Evolutionary conservation across 2,888 invertebrate genomes (phyloP).

Genomic region (Heliconius charithonia): DNA sequence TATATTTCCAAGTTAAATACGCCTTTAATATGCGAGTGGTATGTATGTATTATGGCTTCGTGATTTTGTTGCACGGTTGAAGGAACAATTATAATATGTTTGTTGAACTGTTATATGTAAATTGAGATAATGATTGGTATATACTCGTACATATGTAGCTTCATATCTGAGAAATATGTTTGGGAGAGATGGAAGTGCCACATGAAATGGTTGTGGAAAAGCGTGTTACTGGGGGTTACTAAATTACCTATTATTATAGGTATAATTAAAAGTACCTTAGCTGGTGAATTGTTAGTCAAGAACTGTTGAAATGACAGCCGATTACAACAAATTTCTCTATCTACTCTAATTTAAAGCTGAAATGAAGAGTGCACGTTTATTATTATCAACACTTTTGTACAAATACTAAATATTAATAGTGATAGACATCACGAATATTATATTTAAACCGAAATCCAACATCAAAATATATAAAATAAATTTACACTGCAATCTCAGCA

Average conservation of each 20-base stretch:
- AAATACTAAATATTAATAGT: neutral
- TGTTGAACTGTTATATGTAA: neutral
- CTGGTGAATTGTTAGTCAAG: too few relatives aligned
- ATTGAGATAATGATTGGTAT: neutral
- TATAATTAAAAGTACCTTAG: too few relatives aligned
- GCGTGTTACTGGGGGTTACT: too few relatives aligned
- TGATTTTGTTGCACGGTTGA: constrained; percentile 8
- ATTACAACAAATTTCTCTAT: neutral
- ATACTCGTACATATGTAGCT: neutral
- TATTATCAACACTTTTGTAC: neutral
- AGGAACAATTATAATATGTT: neutral
- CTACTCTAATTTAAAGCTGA: neutral
- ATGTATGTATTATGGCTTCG: neutral
- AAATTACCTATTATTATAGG: too few relatives aligned
- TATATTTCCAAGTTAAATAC: neutral
- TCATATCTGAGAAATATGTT: neutral
- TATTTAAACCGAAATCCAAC: neutral
- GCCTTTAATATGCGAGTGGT: neutral
- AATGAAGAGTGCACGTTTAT: neutral
- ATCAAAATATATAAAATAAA: neutral
- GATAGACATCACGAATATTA: too few relatives aligned
- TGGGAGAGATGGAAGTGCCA: neutral
- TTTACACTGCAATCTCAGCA: neutral
- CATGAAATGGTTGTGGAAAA: neutral
- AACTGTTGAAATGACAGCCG: neutral